These are phyloP conservation scores for Marasmarcha lunaedactyla DNA, from an alignment of 2,888 invertebrate genomes.

Conservation along the genomic window DNA sequence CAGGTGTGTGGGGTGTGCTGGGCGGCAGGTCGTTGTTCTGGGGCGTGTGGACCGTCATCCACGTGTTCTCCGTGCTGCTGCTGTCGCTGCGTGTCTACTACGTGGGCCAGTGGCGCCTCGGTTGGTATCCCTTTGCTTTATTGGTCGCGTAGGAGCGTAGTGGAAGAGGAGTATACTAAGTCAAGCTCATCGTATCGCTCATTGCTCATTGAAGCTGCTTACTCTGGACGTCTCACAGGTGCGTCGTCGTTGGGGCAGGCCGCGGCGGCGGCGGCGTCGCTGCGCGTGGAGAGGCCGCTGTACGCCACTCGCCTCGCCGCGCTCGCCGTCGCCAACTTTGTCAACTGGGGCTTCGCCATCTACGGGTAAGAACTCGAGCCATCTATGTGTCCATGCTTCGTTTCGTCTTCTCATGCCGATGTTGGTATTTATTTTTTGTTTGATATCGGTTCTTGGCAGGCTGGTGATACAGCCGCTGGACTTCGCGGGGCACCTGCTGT, in stretches of 20 bases:
- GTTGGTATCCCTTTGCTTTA: conserved; percentile 33
- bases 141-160: too few relatives aligned
- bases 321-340: conserved; percentile 73
- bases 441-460: conserved; percentile 24
- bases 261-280: conserved; percentile 32
- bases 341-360: conserved; percentile 77
- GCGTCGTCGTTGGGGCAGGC: too few relatives aligned
- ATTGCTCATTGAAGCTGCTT: too few relatives aligned
- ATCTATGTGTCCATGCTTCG: too few relatives aligned
- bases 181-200: too few relatives aligned
- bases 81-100: conserved; percentile 82
- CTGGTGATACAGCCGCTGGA: conserved; percentile 73
- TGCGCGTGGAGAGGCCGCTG: conserved; percentile 34
- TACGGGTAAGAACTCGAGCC: too few relatives aligned
- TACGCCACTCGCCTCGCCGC: conserved; percentile 68
- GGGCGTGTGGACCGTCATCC: conserved; percentile 79
- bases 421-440: not conserved
- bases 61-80: conserved; percentile 76
- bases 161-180: too few relatives aligned
- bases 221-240: too few relatives aligned
- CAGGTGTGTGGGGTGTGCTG: conserved; percentile 78
- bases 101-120: conserved; percentile 80
- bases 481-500: conserved; percentile 85
- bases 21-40: conserved; percentile 78
- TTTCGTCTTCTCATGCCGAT: too few relatives aligned